phyloP scores from a whole-genome alignment of 2,888 invertebrate species.

The Celastrina argiolus region DNA sequence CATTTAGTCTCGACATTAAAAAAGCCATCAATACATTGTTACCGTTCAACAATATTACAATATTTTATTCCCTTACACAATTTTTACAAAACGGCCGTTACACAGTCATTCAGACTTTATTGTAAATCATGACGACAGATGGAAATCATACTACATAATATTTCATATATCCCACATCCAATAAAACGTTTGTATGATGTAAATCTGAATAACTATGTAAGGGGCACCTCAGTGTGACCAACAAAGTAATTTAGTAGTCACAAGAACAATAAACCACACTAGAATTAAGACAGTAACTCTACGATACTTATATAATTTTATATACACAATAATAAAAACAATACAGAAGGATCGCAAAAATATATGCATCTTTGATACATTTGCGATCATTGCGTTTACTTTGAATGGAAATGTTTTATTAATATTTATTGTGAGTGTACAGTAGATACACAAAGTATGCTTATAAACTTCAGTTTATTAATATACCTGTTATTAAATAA shows the following conservation, averaged over 20 bases:
- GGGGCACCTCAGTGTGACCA: background rate
- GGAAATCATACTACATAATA: too few relatives aligned
- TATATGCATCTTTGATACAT: slow-evolving; percentile 1
- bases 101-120: background rate
- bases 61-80: background rate
- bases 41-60: background rate
- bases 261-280: background rate
- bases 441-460: background rate
- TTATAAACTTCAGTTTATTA: slow-evolving; percentile 17
- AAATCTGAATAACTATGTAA: background rate
- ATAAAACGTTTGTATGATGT: background rate
- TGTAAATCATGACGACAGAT: background rate
- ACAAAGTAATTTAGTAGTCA: background rate
- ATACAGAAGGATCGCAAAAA: background rate
- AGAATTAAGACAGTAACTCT: background rate
- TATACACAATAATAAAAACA: background rate
- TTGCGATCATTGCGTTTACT: background rate
- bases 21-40: background rate
- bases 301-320: slow-evolving; percentile 1
- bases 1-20: background rate
- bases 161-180: too few relatives aligned
- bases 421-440: background rate
- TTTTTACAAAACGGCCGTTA: background rate
- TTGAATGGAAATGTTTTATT: background rate
- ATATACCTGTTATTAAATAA: slow-evolving; percentile 22